phyloP scores from a whole-genome alignment of 2,113 vertebrate species.

The Ochotona princeps region DNA sequence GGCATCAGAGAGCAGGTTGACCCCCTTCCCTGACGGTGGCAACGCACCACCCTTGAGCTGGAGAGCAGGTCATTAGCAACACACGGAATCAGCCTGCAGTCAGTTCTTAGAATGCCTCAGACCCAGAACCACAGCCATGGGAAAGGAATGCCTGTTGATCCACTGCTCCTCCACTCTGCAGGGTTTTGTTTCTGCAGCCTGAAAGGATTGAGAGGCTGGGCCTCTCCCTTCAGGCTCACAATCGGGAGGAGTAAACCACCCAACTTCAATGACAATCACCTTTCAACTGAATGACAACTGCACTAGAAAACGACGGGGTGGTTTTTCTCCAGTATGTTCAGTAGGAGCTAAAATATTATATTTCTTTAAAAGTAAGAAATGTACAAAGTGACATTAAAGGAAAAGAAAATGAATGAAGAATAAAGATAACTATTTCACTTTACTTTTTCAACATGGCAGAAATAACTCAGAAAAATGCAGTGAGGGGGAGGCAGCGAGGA shows the following conservation, averaged over 20 bases:
- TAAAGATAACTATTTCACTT: not conserved
- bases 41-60: not conserved
- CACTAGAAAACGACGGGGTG: too few species aligned
- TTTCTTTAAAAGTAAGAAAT: slow-evolving; percentile 9
- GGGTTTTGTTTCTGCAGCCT: not conserved
- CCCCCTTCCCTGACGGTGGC: too few species aligned
- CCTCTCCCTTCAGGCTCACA: not conserved
- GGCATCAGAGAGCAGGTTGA: too few species aligned
- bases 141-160: not conserved
- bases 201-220: too few species aligned
- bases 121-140: not conserved
- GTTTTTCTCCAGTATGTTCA: not conserved
- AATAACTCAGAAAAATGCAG: not conserved
- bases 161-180: not conserved
- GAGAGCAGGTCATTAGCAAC: not conserved
- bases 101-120: not conserved
- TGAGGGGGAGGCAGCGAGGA: not conserved
- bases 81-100: not conserved
- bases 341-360: not conserved
- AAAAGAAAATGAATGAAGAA: not conserved
- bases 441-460: not conserved
- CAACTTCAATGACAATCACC: not conserved
- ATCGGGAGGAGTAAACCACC: not conserved
- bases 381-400: not conserved
- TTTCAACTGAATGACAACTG: too few species aligned